Evolutionary conservation across 2,113 vertebrate genomes (phyloP).

Genomic region (Isichthys henryi): DNA sequence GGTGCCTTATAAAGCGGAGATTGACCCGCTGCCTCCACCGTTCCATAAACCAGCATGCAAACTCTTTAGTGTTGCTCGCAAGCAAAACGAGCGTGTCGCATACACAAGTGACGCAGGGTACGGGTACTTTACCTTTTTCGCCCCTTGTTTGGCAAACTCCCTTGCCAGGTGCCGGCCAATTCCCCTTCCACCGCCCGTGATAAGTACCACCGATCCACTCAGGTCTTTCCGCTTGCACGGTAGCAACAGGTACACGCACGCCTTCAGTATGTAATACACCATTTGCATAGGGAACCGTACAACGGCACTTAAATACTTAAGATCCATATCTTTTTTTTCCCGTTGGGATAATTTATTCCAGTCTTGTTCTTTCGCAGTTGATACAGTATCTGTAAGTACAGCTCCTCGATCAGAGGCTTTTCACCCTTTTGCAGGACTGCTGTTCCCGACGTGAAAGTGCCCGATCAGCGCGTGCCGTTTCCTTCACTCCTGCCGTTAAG

Average conservation of each 20-base stretch:
- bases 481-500: not conserved
- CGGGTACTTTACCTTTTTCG: conserved; percentile 65
- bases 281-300: conserved; percentile 69
- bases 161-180: conserved; percentile 74
- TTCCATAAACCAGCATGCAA: not conserved
- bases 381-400: not conserved
- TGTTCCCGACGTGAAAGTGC: not conserved
- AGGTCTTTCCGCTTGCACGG: conserved; percentile 61
- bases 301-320: conserved; percentile 62
- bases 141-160: conserved; percentile 70
- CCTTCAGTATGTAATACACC: conserved; percentile 58
- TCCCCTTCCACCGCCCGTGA: conserved; percentile 77
- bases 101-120: not conserved
- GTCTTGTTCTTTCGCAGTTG: not conserved
- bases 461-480: not conserved
- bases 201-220: conserved; percentile 66
- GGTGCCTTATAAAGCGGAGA: not conserved
- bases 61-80: not conserved
- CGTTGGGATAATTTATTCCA: not conserved
- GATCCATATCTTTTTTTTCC: conserved; percentile 51
- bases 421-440: not conserved
- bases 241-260: conserved; percentile 56
- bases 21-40: not conserved
- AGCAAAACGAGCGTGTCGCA: not conserved
- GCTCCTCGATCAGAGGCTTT: not conserved